These are phyloP conservation scores for Acipenser ruthenus DNA, from an alignment of 2,797 vertebrate genomes.

Conservation along the genomic window DNA sequence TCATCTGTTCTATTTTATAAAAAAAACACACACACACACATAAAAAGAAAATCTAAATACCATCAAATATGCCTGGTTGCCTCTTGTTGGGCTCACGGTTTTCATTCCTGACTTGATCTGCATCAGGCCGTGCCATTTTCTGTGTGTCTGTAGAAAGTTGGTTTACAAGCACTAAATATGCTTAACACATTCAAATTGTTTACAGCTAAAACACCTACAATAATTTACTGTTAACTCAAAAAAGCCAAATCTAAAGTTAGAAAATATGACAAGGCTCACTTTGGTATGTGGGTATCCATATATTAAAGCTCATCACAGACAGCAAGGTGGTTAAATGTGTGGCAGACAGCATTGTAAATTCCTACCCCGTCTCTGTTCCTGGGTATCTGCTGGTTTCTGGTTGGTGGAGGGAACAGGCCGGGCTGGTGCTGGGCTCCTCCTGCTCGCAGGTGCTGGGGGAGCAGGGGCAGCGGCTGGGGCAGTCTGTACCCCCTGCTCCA, in stretches of 20 bases:
- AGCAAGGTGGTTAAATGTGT: no score
- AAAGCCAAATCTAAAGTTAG: no score
- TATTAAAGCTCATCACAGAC: no score
- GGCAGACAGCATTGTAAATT: constrained; percentile 10
- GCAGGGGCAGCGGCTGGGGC: constrained; percentile 52
- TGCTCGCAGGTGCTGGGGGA: constrained; percentile 58
- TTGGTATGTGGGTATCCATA: no score
- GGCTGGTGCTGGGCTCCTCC: constrained; percentile 63
- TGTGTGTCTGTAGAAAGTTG: constrained; percentile 57
- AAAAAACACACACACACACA: no score
- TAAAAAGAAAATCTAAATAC: no score
- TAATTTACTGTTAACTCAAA: no score
- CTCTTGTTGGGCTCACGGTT: constrained; percentile 66
- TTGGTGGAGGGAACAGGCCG: constrained; percentile 57
- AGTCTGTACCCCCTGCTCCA: constrained; percentile 72
- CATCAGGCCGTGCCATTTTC: constrained; percentile 67
- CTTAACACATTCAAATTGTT: no score
- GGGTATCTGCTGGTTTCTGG: constrained; percentile 76
- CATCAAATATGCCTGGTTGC: constrained; percentile 55
- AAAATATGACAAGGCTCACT: no score
- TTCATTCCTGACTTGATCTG: constrained; percentile 73
- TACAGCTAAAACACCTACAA: no score
- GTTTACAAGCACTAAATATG: no score
- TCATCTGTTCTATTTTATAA: no score
- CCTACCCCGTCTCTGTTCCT: constrained; percentile 81